Evolutionary conservation across 2,113 vertebrate species (phyloP).

Genomic region (Gorsachius goisagi): DNA sequence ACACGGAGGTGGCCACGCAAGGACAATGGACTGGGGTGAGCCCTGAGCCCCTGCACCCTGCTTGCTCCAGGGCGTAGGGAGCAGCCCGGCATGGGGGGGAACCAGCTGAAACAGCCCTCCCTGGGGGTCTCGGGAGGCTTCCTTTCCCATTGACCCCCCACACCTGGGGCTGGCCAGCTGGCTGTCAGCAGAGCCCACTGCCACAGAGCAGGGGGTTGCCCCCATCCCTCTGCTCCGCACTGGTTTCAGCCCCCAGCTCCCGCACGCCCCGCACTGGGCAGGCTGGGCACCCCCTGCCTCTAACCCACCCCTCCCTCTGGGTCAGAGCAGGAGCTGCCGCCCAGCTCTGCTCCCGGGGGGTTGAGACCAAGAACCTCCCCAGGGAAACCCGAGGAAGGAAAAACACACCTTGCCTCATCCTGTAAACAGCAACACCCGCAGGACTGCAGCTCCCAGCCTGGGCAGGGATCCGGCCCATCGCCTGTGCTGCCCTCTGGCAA

Average conservation of each 20-base stretch:
- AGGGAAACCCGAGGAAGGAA: not conserved
- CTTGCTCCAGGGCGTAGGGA: rapidly evolving
- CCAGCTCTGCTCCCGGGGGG: not conserved
- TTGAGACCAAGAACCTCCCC: not conserved
- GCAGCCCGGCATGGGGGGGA: not conserved
- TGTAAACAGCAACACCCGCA: not conserved
- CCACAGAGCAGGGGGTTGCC: rapidly evolving
- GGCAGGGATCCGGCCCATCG: not conserved
- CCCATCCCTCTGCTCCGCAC: rapidly evolving
- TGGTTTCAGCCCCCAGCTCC: not conserved
- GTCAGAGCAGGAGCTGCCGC: not conserved
- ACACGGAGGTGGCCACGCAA: not conserved
- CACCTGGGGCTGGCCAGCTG: not conserved
- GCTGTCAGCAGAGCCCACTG: not conserved
- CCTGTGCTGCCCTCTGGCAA: not conserved
- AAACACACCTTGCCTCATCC: not conserved
- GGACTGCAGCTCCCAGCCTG: not conserved
- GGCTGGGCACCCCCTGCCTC: not conserved
- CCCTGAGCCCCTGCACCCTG: not conserved
- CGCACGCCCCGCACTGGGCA: rapidly evolving
- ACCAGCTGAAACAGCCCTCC: rapidly evolving
- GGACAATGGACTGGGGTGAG: not conserved
- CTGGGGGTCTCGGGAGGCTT: not conserved
- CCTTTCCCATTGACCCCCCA: not conserved
- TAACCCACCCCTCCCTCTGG: not conserved